A percentile compares a stretch with the other conserved stretches of the same genome.
These are phyloP conservation scores for Vipera ursinii DNA, from an alignment of 2,797 vertebrate genomes.

Conservation along the genomic window DNA sequence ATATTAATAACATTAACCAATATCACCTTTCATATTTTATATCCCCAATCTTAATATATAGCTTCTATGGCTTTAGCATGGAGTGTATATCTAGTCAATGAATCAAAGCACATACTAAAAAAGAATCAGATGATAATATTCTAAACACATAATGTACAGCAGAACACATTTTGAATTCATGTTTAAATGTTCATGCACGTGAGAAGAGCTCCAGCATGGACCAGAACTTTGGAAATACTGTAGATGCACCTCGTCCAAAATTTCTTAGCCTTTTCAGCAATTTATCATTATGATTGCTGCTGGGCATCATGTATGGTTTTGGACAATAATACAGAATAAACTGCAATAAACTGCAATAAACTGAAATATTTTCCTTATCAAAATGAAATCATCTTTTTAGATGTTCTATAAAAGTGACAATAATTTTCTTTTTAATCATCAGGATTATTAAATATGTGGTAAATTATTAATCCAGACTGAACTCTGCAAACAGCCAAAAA, in stretches of 20 bases:
- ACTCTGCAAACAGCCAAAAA: neutral
- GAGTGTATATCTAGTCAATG: neutral
- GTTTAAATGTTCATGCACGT: neutral
- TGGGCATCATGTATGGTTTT: neutral
- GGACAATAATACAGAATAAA: neutral
- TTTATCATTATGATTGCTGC: neutral
- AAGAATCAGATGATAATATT: neutral
- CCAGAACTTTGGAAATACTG: neutral
- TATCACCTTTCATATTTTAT: neutral
- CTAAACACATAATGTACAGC: neutral
- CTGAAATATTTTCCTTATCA: neutral
- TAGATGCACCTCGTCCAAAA: neutral
- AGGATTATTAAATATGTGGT: neutral
- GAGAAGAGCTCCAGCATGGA: neutral
- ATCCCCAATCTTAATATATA: neutral
- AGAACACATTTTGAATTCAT: neutral
- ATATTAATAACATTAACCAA: neutral
- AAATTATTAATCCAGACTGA: neutral
- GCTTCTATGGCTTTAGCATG: neutral
- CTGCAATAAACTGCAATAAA: neutral
- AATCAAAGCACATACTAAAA: neutral
- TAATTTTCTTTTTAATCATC: neutral
- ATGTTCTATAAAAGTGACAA: neutral
- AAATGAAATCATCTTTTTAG: neutral
- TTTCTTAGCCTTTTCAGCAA: neutral